Base-by-base conservation (phyloP, 2,797 vertebrate species). In the Kryptopterus vitreolus region DNA sequence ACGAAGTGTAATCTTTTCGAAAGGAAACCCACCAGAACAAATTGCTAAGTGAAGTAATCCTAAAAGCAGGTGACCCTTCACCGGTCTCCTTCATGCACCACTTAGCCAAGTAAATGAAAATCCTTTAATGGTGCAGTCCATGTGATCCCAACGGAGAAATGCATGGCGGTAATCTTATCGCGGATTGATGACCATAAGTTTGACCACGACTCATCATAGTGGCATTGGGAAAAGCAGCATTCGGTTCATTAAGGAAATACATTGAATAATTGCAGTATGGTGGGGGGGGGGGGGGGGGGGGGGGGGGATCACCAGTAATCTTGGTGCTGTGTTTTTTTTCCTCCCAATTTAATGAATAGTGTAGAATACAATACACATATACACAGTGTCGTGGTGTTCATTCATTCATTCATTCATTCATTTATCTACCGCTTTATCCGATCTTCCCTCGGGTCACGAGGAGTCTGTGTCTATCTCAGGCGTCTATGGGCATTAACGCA, bases 41-140 rank as follows among this genome's bases (percentile, higher is more conserved):
- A 88, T 86, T 16, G 85, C 80, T 82, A 65, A 82, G 76, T 3
- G 48, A 26, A 12, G 85, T 89, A 89, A 91, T 87, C 46, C 71
- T 18, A 75, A 87, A 86, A 88, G 88, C 90, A 92, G 89, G 89
- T 91, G 89, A 89, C 87, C 75, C 0, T 70, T 89, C 85, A 85
- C 87, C 85, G 89, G 85, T 77, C 86, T 84, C 81, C 85, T 85
- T 86, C 78, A 83, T 85, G 52, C 86, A 79, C 87, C 87, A 85
- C 88, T 87, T 86, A 86, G 84, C 83, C 87, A 84, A 84, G 82
- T 72, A 88, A 79, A n/a, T 81, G 86, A 73, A 78, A 77, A n/a
- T 38, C 66, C 75, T 73, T 78, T 35, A 66, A 76, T 62, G 43
- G 16, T 31, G 53, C 59, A 65, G 68, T 69, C 71, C 61, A 22